These are phyloP conservation scores for Folsomia candida DNA, from an alignment of 2,888 invertebrate species.

Conservation along the genomic window DNA sequence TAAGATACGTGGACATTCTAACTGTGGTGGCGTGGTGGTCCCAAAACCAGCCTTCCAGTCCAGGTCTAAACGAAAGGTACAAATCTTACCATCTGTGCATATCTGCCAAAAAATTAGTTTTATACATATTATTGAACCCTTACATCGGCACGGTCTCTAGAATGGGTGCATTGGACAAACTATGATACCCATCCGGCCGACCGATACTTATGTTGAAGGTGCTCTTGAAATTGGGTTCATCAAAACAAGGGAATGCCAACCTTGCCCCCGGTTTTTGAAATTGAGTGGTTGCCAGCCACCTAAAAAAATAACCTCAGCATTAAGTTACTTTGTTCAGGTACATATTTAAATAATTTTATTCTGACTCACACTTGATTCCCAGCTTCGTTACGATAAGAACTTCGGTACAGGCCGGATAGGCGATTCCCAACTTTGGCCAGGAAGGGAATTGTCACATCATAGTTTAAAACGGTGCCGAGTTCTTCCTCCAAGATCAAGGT, in stretches of 20 bases:
- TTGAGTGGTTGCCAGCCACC: conserved; percentile 35
- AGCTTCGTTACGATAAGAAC: conserved; percentile 14
- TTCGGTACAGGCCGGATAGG: conserved; percentile 22
- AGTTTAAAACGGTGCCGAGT: conserved; percentile 15
- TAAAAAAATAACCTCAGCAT: conserved; percentile 2
- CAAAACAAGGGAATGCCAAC: conserved; percentile 43
- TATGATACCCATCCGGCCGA: conserved; percentile 22
- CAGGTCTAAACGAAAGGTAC: conserved; percentile 17
- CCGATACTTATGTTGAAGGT: conserved; percentile 39
- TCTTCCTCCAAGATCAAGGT: conserved; percentile 15
- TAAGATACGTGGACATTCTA: conserved; percentile 35
- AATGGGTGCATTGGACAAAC: conserved; percentile 5
- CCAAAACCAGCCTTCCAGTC: conserved; percentile 32
- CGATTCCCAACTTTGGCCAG: conserved; percentile 19
- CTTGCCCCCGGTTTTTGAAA: conserved; percentile 35
- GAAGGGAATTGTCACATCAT: conserved; percentile 29
- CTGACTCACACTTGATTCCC: conserved; percentile 9
- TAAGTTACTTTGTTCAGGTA: no score
- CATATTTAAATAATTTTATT: no score
- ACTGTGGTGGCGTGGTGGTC: conserved; percentile 22
- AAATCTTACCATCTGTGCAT: background rate
- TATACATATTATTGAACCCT: background rate
- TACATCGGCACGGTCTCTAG: background rate
- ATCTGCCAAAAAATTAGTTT: background rate
- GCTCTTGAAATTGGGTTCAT: conserved; percentile 35